A percentile compares a stretch with the other conserved stretches of the same genome.
Conservation (phyloP, 37 sponge, comb jelly and placozoan genomes). For the Chondrilla cf. caribensis region DNA sequence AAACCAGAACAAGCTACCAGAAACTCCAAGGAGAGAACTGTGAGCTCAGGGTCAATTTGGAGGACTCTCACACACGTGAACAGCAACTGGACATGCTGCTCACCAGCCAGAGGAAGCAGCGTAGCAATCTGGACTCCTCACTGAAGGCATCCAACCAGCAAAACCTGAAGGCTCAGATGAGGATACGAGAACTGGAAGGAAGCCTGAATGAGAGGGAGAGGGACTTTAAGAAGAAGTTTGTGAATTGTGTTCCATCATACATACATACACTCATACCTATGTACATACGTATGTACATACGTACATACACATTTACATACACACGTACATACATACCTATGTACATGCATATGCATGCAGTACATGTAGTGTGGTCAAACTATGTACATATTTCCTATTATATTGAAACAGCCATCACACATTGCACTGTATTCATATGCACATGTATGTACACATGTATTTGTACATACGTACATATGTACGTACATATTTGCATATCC, state of each 20-base stretch:
- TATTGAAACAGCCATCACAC: too few relatives aligned
- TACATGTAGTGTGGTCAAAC: too few relatives aligned
- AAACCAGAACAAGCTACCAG: slow-evolving; percentile 3
- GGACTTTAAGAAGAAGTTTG: slow-evolving; percentile 9
- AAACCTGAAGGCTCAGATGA: slow-evolving; percentile 26
- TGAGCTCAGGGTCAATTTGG: slow-evolving; percentile 25
- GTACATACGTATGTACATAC: too few relatives aligned
- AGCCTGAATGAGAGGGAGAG: slow-evolving; percentile 26
- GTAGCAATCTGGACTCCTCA: slow-evolving; percentile 23
- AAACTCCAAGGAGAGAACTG: slow-evolving; percentile 42
- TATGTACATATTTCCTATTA: too few relatives aligned
- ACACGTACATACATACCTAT: too few relatives aligned
- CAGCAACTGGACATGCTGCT: slow-evolving; percentile 36
- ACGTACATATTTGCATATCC: not conserved
- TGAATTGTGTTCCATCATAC: too few relatives aligned
- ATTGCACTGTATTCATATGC: too few relatives aligned
- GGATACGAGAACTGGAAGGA: slow-evolving; percentile 18
- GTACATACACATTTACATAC: too few relatives aligned
- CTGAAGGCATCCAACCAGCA: slow-evolving; percentile 26
- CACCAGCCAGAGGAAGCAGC: slow-evolving; percentile 34
- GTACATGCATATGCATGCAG: too few relatives aligned
- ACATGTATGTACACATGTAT: too few relatives aligned
- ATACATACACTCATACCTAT: too few relatives aligned
- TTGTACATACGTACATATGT: not conserved
- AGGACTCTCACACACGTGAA: slow-evolving; percentile 21